Base-by-base conservation (phyloP, 2,888 invertebrate genomes). In the Protonemura montana region DNA sequence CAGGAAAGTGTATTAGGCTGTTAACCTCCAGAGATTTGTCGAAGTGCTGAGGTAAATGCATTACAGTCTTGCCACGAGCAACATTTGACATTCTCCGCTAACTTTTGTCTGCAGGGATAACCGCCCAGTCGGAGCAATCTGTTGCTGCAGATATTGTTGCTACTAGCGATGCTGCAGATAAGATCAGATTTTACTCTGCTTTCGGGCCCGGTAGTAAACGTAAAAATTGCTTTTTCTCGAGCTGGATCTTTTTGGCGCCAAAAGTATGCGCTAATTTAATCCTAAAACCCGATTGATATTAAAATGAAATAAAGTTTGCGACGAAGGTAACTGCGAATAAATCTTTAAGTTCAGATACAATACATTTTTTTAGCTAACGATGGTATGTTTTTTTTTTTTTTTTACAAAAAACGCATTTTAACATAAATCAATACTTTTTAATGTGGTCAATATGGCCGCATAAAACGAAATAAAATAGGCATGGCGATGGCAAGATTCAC, bases 1-100 rank as follows among this genome's bases (percentile, higher is more conserved):
- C 59, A 59, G 59, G 59, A 59, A 59, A 59, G 59, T 59, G 59
- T 59, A 59, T 59, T 59, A 59, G 59, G 59, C 59, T 59, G 59
- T 59, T 59, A 59, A 59, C 59, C 59, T 59, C 59, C 59, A 59
- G 59, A 59, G 59, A 59, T 59, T 59, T 59, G 59, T 3, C 59
- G 59, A 59, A 59, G 59, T 59, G 59, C 2, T 10, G 13, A 59
- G 59, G 59, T 59, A 59, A 59, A 59, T 59, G 59, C 59, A 59
- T 59, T 59, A 59, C 59, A 59, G 59, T 10, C 59, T 59, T 59
- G 59, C 59, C 59, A 59, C 59, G 6, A 59, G 59, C 21, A 59
- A 59, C 59, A 59, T 59, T 59, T 59, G 59, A 59, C 59, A 59
- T 59, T 59, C 59, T 21, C 59, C 59, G 13, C 59, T 59, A 59